Evolutionary conservation across 2,113 vertebrate genomes (phyloP).

Genomic region (Acrocephalus arundinaceus): DNA sequence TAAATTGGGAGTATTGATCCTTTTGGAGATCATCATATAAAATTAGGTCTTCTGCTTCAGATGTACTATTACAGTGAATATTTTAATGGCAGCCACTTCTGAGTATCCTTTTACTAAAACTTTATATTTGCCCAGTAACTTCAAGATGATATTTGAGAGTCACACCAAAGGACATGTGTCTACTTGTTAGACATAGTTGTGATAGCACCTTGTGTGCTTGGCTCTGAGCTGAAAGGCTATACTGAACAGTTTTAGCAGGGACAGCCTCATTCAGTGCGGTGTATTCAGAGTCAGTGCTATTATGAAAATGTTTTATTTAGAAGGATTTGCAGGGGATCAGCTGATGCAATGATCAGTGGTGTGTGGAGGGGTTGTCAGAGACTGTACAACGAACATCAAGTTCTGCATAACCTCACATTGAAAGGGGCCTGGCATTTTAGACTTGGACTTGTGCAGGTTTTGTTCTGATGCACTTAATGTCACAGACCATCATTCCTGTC

Average conservation of each 20-base stretch:
- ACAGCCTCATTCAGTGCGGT: not conserved
- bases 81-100: not conserved
- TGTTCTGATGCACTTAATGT: not conserved
- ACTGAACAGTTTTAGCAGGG: not conserved
- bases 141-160: not conserved
- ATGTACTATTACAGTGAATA: not conserved
- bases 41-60: not conserved
- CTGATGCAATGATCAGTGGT: fast-evolving
- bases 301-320: not conserved
- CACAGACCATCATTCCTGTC: not conserved
- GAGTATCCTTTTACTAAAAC: not conserved
- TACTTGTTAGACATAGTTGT: not conserved
- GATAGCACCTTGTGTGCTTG: not conserved
- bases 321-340: not conserved
- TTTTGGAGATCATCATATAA: not conserved
- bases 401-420: not conserved
- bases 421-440: not conserved
- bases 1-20: fast-evolving
- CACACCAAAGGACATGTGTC: fast-evolving
- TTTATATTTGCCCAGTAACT: not conserved
- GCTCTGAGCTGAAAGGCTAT: not conserved
- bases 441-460: not conserved
- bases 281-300: not conserved
- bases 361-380: not conserved
- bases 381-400: not conserved